phyloP scores from a whole-genome alignment of 2,113 vertebrate genomes.

The Arothron firmamentum region DNA sequence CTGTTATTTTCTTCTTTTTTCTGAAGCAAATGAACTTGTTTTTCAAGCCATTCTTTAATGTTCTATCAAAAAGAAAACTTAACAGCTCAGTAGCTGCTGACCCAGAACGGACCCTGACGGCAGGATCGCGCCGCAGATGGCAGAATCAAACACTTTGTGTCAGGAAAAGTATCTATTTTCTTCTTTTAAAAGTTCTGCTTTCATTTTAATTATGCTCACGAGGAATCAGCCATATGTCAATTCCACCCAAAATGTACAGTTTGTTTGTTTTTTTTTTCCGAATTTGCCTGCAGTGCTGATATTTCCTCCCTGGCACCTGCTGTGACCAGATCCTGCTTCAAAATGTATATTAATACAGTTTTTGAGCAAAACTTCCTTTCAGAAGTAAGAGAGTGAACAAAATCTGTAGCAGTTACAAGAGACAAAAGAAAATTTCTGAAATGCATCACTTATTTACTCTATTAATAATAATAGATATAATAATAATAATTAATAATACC shows the following conservation, averaged over 20 bases:
- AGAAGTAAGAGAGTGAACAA: not conserved
- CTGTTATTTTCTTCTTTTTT: conserved; percentile 40
- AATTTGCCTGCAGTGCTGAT: not conserved
- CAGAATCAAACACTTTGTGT: conserved; percentile 18
- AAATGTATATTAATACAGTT: not conserved
- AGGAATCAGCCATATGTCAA: not conserved
- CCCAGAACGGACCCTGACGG: conserved; percentile 30
- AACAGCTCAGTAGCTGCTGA: conserved; percentile 31
- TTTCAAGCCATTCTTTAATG: conserved; percentile 42
- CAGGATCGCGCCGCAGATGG: conserved; percentile 11
- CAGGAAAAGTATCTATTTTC: conserved; percentile 12
- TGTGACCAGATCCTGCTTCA: not conserved
- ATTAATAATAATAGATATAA: too few species aligned
- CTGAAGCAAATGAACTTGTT: conserved; percentile 47
- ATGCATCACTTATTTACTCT: not conserved
- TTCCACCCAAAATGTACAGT: too few species aligned
- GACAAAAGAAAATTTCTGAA: not conserved
- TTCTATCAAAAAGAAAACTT: conserved; percentile 28
- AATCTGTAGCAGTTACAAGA: not conserved
- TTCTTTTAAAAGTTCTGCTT: not conserved
- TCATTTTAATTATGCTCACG: conserved; percentile 15
- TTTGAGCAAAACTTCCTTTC: not conserved
- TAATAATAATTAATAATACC: too few species aligned
- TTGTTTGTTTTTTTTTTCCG: too few species aligned
- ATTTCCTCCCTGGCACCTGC: not conserved